A percentile compares a stretch with the other conserved stretches of the same genome.
These are phyloP conservation scores for Drosophila incognita DNA, from an alignment of 2,888 invertebrate species.

Conservation along the genomic window DNA sequence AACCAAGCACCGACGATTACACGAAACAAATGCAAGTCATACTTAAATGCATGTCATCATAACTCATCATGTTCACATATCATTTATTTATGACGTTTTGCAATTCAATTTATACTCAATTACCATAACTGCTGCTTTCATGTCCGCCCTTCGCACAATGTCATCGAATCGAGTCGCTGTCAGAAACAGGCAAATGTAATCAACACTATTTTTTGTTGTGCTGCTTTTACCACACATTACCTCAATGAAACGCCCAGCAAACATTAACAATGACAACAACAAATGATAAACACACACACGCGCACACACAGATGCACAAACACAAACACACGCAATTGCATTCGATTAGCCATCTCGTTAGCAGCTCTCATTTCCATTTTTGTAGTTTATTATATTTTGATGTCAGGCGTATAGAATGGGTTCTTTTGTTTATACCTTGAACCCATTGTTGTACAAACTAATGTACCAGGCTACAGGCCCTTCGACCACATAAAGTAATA, in stretches of 20 bases:
- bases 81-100: conserved; percentile 25
- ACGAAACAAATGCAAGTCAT: background rate
- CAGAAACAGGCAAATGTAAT: conserved; percentile 46
- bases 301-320: background rate
- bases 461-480: background rate
- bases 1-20: no score
- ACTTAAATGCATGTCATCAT: conserved; percentile 4
- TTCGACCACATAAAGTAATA: background rate
- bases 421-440: no score
- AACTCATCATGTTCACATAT: conserved; percentile 17
- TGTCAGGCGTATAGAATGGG: background rate
- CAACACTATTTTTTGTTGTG: conserved; percentile 1
- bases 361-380: conserved; percentile 2
- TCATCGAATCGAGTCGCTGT: conserved; percentile 34
- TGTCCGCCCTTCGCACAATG: background rate
- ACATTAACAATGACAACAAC: conserved; percentile 20
- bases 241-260: conserved; percentile 10
- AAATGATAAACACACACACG: conserved; percentile 12
- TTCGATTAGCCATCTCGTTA: conserved; percentile 10
- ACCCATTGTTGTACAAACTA: background rate
- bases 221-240: conserved; percentile 34
- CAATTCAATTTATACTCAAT: conserved; percentile 34
- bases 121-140: background rate
- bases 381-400: background rate
- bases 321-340: background rate